These are phyloP conservation scores for Cepaea hortensis DNA, from an alignment of 2,888 invertebrate genomes.

Conservation along the genomic window DNA sequence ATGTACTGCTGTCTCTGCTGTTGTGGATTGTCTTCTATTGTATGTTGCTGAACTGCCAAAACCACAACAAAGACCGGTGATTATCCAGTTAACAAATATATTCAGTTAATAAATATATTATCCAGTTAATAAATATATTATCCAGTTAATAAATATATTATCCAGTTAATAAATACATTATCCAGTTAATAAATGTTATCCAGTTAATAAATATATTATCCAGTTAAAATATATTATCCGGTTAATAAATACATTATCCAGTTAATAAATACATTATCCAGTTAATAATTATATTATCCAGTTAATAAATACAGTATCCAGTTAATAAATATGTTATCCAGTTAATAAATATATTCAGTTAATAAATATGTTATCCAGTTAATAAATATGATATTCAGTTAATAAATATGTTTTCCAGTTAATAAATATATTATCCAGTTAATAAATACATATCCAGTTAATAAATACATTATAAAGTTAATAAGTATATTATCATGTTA, in stretches of 20 bases:
- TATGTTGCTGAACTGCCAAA: constrained; percentile 7
- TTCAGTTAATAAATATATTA: not conserved
- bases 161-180: too few species aligned
- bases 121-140: not conserved
- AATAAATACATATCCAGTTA: too few species aligned
- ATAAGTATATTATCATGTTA: not conserved
- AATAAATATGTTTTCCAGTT: not conserved
- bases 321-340: not conserved
- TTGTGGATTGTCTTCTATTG: constrained; percentile 23
- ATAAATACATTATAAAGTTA: too few species aligned
- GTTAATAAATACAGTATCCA: not conserved
- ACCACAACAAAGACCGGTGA: too few species aligned
- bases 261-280: too few species aligned
- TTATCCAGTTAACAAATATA: not conserved
- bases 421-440: too few species aligned
- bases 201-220: not conserved
- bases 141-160: not conserved
- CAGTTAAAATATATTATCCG: too few species aligned
- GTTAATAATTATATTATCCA: not conserved
- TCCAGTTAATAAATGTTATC: not conserved
- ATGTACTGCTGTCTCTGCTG: not conserved
- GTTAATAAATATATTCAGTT: not conserved
- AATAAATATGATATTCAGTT: not conserved
- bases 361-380: too few species aligned
- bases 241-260: too few species aligned